Evolutionary conservation across 2,888 invertebrate species (phyloP).

Genomic region (Ectemnius continuus): DNA sequence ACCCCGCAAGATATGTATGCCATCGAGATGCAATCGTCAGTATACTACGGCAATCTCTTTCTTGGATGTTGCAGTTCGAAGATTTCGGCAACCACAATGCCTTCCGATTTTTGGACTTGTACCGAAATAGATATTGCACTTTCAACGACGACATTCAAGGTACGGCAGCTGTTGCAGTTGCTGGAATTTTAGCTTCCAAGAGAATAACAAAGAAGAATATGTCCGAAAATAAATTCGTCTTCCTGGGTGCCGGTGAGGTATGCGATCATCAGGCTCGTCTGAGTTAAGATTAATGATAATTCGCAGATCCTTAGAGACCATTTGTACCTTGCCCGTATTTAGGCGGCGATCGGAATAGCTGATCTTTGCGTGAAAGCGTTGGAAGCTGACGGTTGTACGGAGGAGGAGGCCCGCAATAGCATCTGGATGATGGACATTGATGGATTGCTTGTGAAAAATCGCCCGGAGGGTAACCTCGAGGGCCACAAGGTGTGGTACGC

Average conservation of each 20-base stretch:
- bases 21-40: too few relatives aligned
- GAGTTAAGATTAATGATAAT: too few relatives aligned
- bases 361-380: conserved; percentile 93
- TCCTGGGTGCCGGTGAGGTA: conserved; percentile 92
- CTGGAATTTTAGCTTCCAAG: conserved; percentile 91
- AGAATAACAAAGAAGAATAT: conserved; percentile 89
- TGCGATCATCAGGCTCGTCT: too few relatives aligned
- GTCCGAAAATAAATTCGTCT: conserved; percentile 92
- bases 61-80: conserved; percentile 87
- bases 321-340: conserved; percentile 21
- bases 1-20: too few relatives aligned
- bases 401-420: conserved; percentile 88
- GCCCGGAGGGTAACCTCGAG: conserved; percentile 83
- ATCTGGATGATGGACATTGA: conserved; percentile 98
- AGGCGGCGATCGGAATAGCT: conserved; percentile 96
- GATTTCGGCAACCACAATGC: conserved; percentile 99
- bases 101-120: conserved; percentile 95
- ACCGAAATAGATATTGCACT: conserved; percentile 94
- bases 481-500: conserved; percentile 87
- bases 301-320: neutral
- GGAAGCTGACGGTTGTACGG: conserved; percentile 83
- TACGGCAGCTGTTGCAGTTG: conserved; percentile 96
- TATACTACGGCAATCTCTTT: neutral
- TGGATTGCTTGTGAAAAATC: conserved; percentile 88
- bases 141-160: conserved; percentile 99